A percentile compares a stretch with the other conserved stretches of the same genome.
Conservation (phyloP, 1,140 invertebrate species). For the Limonius californicus region DNA sequence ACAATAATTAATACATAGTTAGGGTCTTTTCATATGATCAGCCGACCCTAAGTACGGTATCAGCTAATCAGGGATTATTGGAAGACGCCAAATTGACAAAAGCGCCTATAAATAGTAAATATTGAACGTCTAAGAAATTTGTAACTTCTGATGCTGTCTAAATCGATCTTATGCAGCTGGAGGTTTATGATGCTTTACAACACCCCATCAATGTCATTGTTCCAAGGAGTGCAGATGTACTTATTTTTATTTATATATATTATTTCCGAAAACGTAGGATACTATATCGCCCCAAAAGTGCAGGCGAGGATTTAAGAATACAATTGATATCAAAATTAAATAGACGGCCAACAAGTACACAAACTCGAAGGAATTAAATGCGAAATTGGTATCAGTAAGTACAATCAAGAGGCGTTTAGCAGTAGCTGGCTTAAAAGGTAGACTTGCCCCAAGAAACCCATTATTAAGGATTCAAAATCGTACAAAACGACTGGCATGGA, state of each 20-base stretch:
- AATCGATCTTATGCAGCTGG: too few relatives aligned
- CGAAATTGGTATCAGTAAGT: neutral
- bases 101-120: too few relatives aligned
- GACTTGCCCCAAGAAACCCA: neutral
- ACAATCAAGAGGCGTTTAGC: neutral
- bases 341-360: neutral
- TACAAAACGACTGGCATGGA: neutral
- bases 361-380: neutral
- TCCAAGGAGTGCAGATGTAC: neutral
- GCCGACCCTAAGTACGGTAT: too few relatives aligned
- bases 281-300: neutral
- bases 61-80: too few relatives aligned
- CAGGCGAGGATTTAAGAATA: neutral
- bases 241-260: neutral
- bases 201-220: neutral
- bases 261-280: neutral
- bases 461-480: neutral
- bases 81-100: too few relatives aligned
- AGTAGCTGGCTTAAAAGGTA: neutral
- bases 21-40: too few relatives aligned
- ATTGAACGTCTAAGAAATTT: too few relatives aligned
- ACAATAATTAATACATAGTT: too few relatives aligned
- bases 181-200: too few relatives aligned
- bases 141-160: too few relatives aligned
- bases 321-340: neutral